phyloP scores from a whole-genome alignment of 2,113 vertebrate genomes.

The Xerus inauris region DNA sequence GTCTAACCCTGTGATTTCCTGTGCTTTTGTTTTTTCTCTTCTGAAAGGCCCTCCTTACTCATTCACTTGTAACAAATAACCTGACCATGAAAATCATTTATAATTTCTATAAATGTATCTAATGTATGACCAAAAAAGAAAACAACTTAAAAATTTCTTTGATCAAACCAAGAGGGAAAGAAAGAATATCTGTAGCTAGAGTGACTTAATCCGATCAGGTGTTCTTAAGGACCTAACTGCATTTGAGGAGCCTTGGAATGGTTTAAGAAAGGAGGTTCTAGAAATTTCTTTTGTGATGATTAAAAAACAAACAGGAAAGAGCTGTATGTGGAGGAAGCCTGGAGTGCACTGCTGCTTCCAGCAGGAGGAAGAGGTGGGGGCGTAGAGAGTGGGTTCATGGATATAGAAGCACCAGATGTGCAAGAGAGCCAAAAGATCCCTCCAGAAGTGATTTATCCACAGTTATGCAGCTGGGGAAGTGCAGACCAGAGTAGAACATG shows the following conservation, averaged over 20 bases:
- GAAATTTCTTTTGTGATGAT: background rate
- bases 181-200: background rate
- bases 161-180: background rate
- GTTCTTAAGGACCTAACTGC: background rate
- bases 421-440: background rate
- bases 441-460: rapidly evolving
- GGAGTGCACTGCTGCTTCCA: background rate
- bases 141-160: background rate
- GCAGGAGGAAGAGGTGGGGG: rapidly evolving
- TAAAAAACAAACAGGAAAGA: background rate
- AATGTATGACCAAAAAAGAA: background rate
- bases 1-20: background rate
- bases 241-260: background rate
- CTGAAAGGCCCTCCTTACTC: background rate
- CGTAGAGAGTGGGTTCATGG: background rate
- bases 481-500: background rate
- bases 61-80: background rate
- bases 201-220: background rate
- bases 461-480: background rate
- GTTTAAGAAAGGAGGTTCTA: background rate
- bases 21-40: background rate
- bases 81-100: background rate
- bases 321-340: background rate
- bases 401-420: background rate
- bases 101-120: background rate